phyloP scores from a whole-genome alignment of 1,140 invertebrate species.

The Macrobrachium nipponense region DNA sequence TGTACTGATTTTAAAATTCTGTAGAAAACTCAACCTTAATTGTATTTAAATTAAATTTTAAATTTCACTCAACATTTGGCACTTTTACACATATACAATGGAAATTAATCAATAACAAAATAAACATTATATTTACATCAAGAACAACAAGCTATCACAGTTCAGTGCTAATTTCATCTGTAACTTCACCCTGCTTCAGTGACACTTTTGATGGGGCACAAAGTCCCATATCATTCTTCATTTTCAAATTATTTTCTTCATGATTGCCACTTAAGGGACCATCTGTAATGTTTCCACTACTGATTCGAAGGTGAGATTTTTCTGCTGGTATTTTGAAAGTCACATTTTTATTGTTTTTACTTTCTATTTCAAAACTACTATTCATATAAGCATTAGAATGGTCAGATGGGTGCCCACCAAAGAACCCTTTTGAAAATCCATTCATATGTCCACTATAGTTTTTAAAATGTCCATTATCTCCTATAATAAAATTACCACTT shows the following conservation, averaged over 20 bases:
- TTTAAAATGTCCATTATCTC: not conserved
- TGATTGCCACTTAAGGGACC: not conserved
- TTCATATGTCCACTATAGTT: not conserved
- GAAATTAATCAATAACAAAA: conserved; percentile 6
- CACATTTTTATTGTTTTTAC: conserved; percentile 20
- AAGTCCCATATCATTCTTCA: too few relatives aligned
- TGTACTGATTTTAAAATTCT: too few relatives aligned
- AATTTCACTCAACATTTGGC: conserved; percentile 18
- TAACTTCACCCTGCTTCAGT: conserved; percentile 7
- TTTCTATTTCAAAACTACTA: not conserved
- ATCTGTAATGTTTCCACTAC: not conserved
- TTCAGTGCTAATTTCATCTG: conserved; percentile 23
- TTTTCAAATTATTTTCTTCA: not conserved
- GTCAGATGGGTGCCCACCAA: not conserved
- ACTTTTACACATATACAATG: conserved; percentile 10
- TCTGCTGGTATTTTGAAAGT: not conserved
- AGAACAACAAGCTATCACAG: conserved; percentile 23
- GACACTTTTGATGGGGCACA: not conserved
- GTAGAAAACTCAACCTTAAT: not conserved
- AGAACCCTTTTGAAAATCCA: conserved; percentile 4
- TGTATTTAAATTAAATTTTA: conserved; percentile 10
- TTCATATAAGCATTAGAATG: not conserved
- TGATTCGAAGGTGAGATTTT: not conserved
- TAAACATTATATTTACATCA: conserved; percentile 10
- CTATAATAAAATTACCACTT: not conserved